These are phyloP conservation scores for Nettapus auritus DNA, from an alignment of 2,113 vertebrate species.

Conservation along the genomic window DNA sequence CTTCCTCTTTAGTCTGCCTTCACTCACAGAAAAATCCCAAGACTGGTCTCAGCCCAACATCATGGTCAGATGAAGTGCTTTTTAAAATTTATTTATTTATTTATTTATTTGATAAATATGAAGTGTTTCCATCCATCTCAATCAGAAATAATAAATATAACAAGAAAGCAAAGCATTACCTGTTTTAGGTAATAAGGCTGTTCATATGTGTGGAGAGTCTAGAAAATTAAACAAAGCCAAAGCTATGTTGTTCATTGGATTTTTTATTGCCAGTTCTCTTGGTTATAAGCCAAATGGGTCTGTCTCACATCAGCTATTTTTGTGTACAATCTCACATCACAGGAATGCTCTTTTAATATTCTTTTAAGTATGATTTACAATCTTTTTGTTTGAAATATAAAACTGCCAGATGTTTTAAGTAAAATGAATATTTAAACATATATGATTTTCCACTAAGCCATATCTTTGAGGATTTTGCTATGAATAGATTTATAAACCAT, in stretches of 20 bases:
- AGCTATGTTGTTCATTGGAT: neutral
- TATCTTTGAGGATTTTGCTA: neutral
- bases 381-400: neutral
- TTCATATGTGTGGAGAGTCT: neutral
- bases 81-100: no score
- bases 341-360: neutral
- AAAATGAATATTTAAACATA: neutral
- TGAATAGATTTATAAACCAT: neutral
- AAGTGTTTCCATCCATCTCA: no score
- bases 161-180: neutral
- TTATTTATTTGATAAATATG: no score
- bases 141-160: neutral
- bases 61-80: neutral
- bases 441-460: neutral
- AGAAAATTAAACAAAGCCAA: neutral
- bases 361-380: neutral
- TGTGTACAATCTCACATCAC: neutral
- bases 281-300: neutral
- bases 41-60: neutral
- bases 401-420: neutral
- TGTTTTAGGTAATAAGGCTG: neutral
- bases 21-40: neutral
- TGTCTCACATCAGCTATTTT: neutral
- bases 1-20: rapidly evolving
- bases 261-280: neutral